Conservation (phyloP, 2,797 vertebrate species). For the Halcyon badia region DNA sequence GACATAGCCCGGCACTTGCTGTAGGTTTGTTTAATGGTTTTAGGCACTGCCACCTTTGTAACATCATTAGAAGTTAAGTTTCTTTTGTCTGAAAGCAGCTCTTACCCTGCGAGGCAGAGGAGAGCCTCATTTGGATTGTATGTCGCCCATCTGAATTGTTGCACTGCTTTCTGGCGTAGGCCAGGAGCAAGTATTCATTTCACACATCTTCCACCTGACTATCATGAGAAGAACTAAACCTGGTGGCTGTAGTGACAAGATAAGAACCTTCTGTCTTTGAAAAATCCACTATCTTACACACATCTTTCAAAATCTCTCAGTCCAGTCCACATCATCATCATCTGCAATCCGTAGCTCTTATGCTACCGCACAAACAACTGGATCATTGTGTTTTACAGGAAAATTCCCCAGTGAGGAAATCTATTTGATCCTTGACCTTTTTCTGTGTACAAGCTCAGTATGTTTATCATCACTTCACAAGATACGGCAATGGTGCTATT, state of each 20-base stretch:
- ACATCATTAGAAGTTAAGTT: not conserved
- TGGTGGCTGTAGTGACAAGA: not conserved
- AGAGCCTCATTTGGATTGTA: not conserved
- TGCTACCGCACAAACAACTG: not conserved
- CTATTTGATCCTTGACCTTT: conserved; percentile 37
- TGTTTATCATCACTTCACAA: conserved; percentile 24
- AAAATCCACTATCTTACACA: not conserved
- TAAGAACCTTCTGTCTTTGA: not conserved
- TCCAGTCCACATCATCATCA: not conserved
- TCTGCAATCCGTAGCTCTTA: not conserved
- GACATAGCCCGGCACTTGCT: not conserved
- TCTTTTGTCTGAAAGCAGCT: not conserved
- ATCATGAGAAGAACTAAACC: not conserved
- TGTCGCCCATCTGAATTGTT: not conserved
- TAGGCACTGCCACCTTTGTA: not conserved
- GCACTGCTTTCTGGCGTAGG: not conserved
- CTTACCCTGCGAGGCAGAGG: not conserved
- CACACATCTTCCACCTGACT: not conserved
- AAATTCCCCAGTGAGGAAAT: conserved; percentile 52
- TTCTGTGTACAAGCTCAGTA: conserved; percentile 32
- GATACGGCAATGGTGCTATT: not conserved
- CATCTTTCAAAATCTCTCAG: not conserved
- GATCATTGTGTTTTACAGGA: not conserved
- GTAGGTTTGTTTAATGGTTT: not conserved
- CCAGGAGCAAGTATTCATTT: not conserved